Evolutionary conservation across 2,797 vertebrate species (phyloP).

Genomic region (Channallabes apus): DNA sequence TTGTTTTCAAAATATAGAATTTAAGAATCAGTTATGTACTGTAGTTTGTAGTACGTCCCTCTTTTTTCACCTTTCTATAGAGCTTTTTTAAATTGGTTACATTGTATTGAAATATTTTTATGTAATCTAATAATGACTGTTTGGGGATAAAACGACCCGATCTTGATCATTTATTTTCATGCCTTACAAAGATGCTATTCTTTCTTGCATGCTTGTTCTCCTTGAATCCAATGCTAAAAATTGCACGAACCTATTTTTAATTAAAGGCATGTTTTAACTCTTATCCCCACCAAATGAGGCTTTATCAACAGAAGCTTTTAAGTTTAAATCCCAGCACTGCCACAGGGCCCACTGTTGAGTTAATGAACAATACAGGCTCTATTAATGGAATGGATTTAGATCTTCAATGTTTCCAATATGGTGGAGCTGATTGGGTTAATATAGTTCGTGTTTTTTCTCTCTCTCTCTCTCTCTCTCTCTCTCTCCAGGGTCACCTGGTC

Average conservation of each 20-base stretch:
- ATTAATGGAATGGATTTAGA: background rate
- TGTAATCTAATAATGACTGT: background rate
- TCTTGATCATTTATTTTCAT: background rate
- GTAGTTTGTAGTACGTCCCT: background rate
- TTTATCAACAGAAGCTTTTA: background rate
- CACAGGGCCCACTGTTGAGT: background rate
- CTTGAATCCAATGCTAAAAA: background rate
- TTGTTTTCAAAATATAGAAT: background rate
- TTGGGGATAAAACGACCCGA: background rate
- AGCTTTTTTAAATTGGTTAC: background rate
- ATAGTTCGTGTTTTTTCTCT: background rate
- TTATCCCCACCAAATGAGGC: background rate
- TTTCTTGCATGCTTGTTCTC: background rate
- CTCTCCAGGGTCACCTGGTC: slow-evolving; percentile 84
- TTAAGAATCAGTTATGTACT: background rate
- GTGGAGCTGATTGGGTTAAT: slow-evolving; percentile 2
- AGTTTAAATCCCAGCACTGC: background rate
- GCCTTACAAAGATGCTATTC: background rate
- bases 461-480: background rate
- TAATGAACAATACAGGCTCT: background rate
- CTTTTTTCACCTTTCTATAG: too few species aligned
- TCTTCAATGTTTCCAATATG: slow-evolving; percentile 2
- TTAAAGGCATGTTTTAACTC: background rate
- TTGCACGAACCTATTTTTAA: background rate
- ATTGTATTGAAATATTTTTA: background rate